Evolutionary conservation across 2,797 vertebrate species (phyloP).

Genomic region (Rhodeus uyekii): DNA sequence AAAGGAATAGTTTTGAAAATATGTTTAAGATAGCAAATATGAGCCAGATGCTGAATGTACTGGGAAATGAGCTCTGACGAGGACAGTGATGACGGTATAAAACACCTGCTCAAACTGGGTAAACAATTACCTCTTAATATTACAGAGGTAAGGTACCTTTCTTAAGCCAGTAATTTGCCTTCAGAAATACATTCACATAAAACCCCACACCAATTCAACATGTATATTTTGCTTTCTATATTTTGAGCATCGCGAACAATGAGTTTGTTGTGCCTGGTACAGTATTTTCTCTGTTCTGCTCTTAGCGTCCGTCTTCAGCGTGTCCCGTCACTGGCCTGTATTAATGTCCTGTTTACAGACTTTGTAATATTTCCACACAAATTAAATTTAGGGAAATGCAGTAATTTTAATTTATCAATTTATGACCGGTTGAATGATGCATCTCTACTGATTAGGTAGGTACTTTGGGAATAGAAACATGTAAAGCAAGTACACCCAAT

Average conservation of each 20-base stretch:
- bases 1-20: too few species aligned
- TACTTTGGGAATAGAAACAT: background rate
- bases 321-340: background rate
- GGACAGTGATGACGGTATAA: too few species aligned
- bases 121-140: too few species aligned
- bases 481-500: background rate
- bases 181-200: background rate
- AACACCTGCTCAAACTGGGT: too few species aligned
- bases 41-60: too few species aligned
- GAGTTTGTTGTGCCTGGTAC: background rate
- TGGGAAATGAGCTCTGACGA: too few species aligned
- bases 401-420: too few species aligned
- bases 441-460: background rate
- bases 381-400: background rate
- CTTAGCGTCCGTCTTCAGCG: too few species aligned
- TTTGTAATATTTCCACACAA: background rate
- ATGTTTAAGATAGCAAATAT: too few species aligned
- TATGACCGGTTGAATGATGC: background rate
- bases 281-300: background rate
- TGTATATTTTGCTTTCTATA: background rate
- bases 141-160: too few species aligned
- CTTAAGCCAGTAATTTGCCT: background rate
- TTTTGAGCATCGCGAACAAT: background rate
- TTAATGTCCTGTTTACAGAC: background rate
- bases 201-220: background rate